Conservation (phyloP, 2,888 invertebrate species). For the Cylloceria caligata region DNA sequence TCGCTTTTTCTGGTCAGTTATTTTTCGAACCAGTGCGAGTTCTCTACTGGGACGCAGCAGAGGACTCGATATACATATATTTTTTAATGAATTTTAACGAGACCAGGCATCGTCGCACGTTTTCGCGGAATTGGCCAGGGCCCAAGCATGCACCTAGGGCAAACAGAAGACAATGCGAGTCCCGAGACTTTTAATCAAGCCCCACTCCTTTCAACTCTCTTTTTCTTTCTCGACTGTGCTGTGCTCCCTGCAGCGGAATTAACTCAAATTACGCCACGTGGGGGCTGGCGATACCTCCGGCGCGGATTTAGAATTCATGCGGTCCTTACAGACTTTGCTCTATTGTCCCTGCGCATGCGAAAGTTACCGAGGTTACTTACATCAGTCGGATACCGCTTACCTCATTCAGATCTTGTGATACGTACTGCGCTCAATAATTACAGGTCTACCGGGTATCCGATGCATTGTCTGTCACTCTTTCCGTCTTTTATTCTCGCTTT, state of each 20-base stretch:
- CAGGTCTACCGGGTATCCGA: conserved; percentile 53
- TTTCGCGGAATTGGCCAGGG: conserved; percentile 79
- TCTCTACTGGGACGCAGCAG: conserved; percentile 50
- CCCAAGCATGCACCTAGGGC: conserved; percentile 79
- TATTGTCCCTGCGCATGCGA: conserved; percentile 57
- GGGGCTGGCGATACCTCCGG: conserved; percentile 74
- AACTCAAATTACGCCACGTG: conserved; percentile 83
- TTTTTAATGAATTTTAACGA: conserved; percentile 80
- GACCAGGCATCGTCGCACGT: conserved; percentile 62
- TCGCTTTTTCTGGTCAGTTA: conserved; percentile 62
- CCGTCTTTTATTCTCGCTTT: no score
- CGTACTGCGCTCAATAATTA: conserved; percentile 62
- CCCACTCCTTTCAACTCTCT: conserved; percentile 66
- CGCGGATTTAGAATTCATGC: conserved; percentile 82
- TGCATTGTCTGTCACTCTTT: no score
- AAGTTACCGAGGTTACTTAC: conserved; percentile 52
- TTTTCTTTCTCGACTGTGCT: conserved; percentile 42
- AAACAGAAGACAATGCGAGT: conserved; percentile 83
- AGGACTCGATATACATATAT: conserved; percentile 55
- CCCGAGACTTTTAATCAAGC: conserved; percentile 82
- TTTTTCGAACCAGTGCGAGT: conserved; percentile 58
- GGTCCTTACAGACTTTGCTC: conserved; percentile 78
- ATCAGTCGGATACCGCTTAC: conserved; percentile 52
- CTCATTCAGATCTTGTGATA: conserved; percentile 52
- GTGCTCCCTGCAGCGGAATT: conserved; percentile 82